These are phyloP conservation scores for Saccostrea cuccullata DNA, from an alignment of 1,140 invertebrate genomes.

Conservation along the genomic window DNA sequence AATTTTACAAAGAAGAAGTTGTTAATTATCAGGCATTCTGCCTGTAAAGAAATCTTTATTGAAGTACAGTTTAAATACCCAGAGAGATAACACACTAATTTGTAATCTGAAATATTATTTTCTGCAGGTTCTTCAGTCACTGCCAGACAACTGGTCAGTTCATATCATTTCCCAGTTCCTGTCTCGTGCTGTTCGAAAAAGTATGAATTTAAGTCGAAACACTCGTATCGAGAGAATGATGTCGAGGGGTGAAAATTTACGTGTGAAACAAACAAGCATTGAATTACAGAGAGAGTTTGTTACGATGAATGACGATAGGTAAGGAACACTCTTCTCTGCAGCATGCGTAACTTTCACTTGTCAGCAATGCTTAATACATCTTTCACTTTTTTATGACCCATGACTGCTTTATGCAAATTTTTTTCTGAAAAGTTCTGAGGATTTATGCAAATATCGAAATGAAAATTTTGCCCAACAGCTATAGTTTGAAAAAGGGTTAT, in stretches of 20 bases:
- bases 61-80: too few species aligned
- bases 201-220: constrained; percentile 77
- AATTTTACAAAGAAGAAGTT: too few species aligned
- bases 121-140: constrained; percentile 77
- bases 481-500: not conserved
- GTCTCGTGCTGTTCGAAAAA: constrained; percentile 75
- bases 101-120: constrained; percentile 15
- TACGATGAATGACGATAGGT: constrained; percentile 79
- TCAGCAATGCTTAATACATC: not conserved
- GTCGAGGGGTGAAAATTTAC: constrained; percentile 78
- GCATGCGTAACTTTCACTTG: not conserved
- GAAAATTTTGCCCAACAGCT: not conserved
- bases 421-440: too few species aligned
- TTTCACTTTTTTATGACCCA: not conserved
- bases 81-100: too few species aligned
- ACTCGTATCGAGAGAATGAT: constrained; percentile 78
- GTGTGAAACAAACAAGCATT: constrained; percentile 77
- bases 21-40: too few species aligned
- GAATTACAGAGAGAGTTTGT: constrained; percentile 75
- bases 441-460: not conserved
- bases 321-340: not conserved
- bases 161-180: constrained; percentile 79
- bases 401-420: too few species aligned
- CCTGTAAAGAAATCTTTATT: too few species aligned
- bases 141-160: constrained; percentile 80